These are phyloP conservation scores for Lipotes vexillifer DNA, from an alignment of 2,113 vertebrate species.

Conservation along the genomic window DNA sequence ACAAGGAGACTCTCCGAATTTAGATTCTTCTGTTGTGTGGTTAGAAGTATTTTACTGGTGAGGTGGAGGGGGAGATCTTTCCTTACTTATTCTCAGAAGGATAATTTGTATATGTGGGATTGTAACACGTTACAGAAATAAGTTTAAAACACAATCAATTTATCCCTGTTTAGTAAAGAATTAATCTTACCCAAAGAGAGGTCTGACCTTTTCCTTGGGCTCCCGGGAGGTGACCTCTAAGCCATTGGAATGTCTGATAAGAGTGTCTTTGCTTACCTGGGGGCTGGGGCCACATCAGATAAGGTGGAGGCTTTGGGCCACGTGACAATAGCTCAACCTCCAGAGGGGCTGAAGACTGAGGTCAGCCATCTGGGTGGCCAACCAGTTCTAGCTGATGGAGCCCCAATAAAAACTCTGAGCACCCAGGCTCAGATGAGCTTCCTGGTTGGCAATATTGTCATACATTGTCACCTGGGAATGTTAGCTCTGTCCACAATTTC, in stretches of 20 bases:
- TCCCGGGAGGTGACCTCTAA: neutral
- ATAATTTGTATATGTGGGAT: neutral
- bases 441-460: neutral
- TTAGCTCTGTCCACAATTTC: neutral
- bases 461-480: fast-evolving
- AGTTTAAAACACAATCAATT: neutral
- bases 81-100: neutral
- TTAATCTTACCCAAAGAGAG: neutral
- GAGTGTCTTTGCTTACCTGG: neutral
- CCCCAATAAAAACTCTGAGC: neutral
- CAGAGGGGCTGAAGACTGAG: neutral
- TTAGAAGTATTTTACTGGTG: neutral
- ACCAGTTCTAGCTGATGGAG: neutral
- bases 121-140: neutral
- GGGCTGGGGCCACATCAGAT: neutral
- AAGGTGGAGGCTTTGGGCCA: neutral
- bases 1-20: neutral
- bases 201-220: neutral
- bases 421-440: neutral
- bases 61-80: neutral
- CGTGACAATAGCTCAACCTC: neutral
- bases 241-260: neutral
- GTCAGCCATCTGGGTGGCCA: neutral
- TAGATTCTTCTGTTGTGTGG: neutral
- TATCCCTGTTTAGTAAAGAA: neutral